phyloP scores from a whole-genome alignment of 2,888 invertebrate species.

The Lithophane ornitopus region DNA sequence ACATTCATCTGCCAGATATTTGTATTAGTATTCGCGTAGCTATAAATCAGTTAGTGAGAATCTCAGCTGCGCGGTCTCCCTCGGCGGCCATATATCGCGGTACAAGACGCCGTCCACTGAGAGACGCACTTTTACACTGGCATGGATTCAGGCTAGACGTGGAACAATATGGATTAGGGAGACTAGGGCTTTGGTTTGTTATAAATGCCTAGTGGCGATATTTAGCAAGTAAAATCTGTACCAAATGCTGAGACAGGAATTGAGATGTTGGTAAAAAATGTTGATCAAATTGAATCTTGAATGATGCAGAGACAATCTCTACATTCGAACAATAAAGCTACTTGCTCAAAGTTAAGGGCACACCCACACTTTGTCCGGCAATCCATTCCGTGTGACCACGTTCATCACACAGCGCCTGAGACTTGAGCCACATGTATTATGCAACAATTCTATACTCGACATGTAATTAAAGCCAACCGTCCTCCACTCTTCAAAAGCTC shows the following conservation, averaged over 20 bases:
- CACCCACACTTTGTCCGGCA: background rate
- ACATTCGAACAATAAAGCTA: background rate
- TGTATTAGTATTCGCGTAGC: conserved; percentile 81
- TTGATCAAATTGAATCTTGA: background rate
- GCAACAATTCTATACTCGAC: conserved; percentile 59
- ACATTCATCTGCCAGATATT: conserved; percentile 52
- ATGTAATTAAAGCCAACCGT: conserved; percentile 66
- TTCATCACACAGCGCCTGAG: conserved; percentile 5
- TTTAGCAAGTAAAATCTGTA: background rate
- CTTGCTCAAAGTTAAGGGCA: background rate
- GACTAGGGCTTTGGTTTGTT: conserved; percentile 26
- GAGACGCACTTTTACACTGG: conserved; percentile 73
- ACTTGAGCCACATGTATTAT: conserved; percentile 47
- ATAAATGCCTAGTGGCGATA: conserved; percentile 7
- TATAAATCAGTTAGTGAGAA: conserved; percentile 87
- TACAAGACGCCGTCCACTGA: conserved; percentile 79
- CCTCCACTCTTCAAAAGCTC: conserved; percentile 74
- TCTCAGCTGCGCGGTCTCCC: conserved; percentile 86
- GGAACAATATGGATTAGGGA: conserved; percentile 51
- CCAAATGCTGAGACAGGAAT: background rate
- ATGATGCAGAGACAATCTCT: background rate
- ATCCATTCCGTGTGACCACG: conserved; percentile 26
- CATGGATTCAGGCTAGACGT: conserved; percentile 54
- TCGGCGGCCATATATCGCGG: conserved; percentile 87
- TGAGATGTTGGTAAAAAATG: background rate